Evolutionary conservation across 2,888 invertebrate genomes (phyloP).

Genomic region (Synergus japonicus): DNA sequence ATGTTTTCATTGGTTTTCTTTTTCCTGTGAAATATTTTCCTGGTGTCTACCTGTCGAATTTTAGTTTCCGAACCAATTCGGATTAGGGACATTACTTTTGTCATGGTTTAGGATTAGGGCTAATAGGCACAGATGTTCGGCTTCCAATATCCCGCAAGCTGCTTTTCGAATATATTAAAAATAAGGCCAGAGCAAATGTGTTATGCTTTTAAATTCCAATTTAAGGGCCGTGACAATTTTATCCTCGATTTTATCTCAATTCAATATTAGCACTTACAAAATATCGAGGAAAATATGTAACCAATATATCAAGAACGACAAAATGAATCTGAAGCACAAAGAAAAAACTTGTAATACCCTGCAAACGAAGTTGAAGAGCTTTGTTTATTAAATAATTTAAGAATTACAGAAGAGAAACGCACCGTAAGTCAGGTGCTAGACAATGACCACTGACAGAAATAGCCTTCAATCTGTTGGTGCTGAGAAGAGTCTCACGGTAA

Average conservation of each 20-base stretch:
- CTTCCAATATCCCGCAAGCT: conserved; percentile 13
- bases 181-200: neutral
- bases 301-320: neutral
- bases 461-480: neutral
- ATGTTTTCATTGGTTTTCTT: conserved; percentile 47
- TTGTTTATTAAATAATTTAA: neutral
- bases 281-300: too few relatives aligned
- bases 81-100: conserved; percentile 17
- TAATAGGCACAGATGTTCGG: neutral
- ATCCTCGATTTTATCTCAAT: too few relatives aligned
- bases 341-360: neutral
- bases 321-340: neutral
- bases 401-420: neutral
- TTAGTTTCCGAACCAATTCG: neutral
- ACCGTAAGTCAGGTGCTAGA: neutral
- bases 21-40: conserved; percentile 35
- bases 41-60: conserved; percentile 23
- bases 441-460: neutral
- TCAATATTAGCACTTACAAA: too few relatives aligned
- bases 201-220: neutral
- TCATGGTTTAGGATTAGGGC: conserved; percentile 21
- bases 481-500: conserved; percentile 27
- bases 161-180: neutral
- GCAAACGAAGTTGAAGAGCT: neutral
- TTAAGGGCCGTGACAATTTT: neutral